phyloP scores from a whole-genome alignment of 2,113 vertebrate species.

The Cranoglanis bouderius region DNA sequence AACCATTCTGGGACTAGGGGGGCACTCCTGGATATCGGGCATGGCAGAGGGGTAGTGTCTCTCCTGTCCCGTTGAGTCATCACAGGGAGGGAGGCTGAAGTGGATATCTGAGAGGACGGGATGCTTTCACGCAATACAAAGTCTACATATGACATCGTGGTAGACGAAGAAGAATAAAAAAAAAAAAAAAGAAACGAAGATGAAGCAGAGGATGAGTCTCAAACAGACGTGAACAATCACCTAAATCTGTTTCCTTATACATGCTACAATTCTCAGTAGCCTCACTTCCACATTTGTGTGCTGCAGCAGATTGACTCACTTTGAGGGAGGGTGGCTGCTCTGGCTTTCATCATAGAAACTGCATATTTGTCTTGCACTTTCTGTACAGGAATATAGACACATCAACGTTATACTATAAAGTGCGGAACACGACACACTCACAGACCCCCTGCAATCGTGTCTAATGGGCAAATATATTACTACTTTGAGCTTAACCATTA shows the following conservation, averaged over 20 bases:
- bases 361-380: constrained; percentile 84
- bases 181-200: neutral
- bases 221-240: neutral
- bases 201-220: neutral
- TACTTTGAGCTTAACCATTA: constrained; percentile 41
- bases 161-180: neutral
- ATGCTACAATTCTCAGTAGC: neutral
- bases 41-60: constrained; percentile 64
- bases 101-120: constrained; percentile 50
- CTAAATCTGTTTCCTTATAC: neutral
- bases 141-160: constrained; percentile 65
- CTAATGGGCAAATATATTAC: constrained; percentile 43
- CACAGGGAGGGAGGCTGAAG: constrained; percentile 75
- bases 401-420: neutral
- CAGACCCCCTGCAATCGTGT: constrained; percentile 14
- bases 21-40: constrained; percentile 74
- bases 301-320: constrained; percentile 78
- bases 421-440: neutral
- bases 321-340: constrained; percentile 77
- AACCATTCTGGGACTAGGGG: constrained; percentile 81
- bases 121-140: constrained; percentile 79
- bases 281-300: neutral
- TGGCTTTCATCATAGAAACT: constrained; percentile 74
- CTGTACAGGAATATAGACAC: constrained; percentile 64
- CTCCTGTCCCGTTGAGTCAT: constrained; percentile 70